A percentile compares a stretch with the other conserved stretches of the same genome.
These are phyloP conservation scores for Callionymus lyra DNA, from an alignment of 2,113 vertebrate genomes.

Conservation along the genomic window DNA sequence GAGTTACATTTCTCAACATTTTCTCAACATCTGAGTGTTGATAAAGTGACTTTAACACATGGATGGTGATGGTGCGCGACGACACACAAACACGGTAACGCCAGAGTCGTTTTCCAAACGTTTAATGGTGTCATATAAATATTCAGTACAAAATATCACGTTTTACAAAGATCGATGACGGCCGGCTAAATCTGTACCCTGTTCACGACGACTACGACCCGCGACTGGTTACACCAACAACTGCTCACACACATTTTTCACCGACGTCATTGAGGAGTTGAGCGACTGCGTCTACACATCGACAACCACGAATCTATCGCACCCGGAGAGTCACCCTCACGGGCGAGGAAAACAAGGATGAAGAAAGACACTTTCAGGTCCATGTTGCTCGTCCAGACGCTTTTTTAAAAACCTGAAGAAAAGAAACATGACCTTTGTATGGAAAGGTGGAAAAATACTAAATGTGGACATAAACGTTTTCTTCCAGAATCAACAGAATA, in stretches of 20 bases:
- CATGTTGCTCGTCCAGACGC: no score
- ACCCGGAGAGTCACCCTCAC: conserved; percentile 24
- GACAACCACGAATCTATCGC: conserved; percentile 50
- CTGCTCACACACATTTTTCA: conserved; percentile 65
- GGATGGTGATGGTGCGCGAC: no score
- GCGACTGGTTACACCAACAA: conserved; percentile 36
- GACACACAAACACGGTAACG: no score
- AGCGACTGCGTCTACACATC: conserved; percentile 55
- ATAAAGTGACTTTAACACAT: no score
- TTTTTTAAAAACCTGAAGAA: no score
- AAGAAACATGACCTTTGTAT: no score
- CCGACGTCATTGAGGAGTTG: conserved; percentile 42
- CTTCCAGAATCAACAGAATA: no score
- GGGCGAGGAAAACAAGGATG: not conserved
- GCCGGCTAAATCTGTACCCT: not conserved
- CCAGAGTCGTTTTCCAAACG: conserved; percentile 49
- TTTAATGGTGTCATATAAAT: conserved; percentile 96
- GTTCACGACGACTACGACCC: not conserved
- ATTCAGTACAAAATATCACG: conserved; percentile 95
- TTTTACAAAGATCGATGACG: conserved; percentile 80
- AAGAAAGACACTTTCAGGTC: no score
- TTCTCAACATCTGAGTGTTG: no score
- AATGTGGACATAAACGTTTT: no score
- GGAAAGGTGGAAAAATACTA: no score
- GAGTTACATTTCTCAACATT: no score